Evolutionary conservation across 2,888 invertebrate species (phyloP).

Genomic region (Leptinotarsa haldemani): DNA sequence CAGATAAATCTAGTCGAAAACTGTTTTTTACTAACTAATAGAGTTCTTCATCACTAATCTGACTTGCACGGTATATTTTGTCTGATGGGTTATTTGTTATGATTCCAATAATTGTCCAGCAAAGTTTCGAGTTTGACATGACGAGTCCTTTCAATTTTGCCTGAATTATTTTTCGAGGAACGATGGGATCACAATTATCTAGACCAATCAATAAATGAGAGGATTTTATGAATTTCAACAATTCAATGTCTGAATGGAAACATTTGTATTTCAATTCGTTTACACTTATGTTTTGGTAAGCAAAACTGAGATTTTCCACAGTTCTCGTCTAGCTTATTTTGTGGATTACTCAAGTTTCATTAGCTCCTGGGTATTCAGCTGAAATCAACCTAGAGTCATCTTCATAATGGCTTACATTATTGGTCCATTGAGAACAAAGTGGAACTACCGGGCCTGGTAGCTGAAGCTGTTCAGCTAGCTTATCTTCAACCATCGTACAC

Average conservation of each 20-base stretch:
- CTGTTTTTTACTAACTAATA: too few relatives aligned
- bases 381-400: neutral
- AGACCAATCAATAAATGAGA: too few relatives aligned
- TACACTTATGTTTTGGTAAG: neutral
- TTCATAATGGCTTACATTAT: neutral
- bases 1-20: too few relatives aligned
- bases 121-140: too few relatives aligned
- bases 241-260: neutral
- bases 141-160: too few relatives aligned
- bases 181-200: too few relatives aligned
- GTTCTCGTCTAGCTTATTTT: conserved; percentile 1
- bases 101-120: too few relatives aligned
- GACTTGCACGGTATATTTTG: neutral
- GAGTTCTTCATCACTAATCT: too few relatives aligned
- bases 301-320: neutral
- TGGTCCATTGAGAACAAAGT: conserved; percentile 15
- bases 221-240: neutral
- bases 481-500: conserved; percentile 12
- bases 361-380: neutral
- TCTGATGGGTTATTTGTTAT: neutral
- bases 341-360: neutral
- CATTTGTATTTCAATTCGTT: neutral
- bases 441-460: neutral
- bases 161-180: too few relatives aligned
- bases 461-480: neutral